A percentile compares a stretch with the other conserved stretches of the same genome.
Conservation (phyloP, 2,113 vertebrate species). For the Cavia porcellus region DNA sequence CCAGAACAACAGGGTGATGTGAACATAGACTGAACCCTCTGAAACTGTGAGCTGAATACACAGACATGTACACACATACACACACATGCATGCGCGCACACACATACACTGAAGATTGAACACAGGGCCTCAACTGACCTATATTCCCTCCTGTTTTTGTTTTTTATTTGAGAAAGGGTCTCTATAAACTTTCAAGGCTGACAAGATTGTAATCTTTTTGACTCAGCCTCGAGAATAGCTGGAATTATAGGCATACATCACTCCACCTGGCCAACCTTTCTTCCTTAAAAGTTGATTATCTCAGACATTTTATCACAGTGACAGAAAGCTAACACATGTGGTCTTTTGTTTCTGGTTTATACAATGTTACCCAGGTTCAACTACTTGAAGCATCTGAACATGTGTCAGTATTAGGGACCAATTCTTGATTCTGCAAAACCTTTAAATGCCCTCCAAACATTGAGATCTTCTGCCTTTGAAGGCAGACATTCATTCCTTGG, state of each 20-base stretch:
- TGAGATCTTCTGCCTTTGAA: neutral
- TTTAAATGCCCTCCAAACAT: neutral
- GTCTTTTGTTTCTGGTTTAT: neutral
- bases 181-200: neutral
- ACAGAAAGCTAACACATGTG: neutral
- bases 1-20: neutral
- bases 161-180: neutral
- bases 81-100: too few relatives aligned
- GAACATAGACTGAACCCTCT: neutral
- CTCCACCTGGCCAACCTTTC: neutral
- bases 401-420: neutral
- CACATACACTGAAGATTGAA: neutral
- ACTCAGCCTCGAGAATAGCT: neutral
- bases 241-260: neutral
- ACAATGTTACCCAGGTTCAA: neutral
- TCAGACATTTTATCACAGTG: neutral
- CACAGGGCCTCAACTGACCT: neutral
- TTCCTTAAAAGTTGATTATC: neutral
- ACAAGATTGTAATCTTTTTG: neutral
- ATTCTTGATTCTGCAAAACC: neutral
- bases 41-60: neutral
- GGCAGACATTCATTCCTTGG: neutral
- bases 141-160: neutral
- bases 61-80: too few relatives aligned
- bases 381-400: too few relatives aligned